A percentile compares a stretch with the other conserved stretches of the same genome.
Evolutionary conservation across 2,113 vertebrate genomes (phyloP).

Genomic region (Eulemur macaco): DNA sequence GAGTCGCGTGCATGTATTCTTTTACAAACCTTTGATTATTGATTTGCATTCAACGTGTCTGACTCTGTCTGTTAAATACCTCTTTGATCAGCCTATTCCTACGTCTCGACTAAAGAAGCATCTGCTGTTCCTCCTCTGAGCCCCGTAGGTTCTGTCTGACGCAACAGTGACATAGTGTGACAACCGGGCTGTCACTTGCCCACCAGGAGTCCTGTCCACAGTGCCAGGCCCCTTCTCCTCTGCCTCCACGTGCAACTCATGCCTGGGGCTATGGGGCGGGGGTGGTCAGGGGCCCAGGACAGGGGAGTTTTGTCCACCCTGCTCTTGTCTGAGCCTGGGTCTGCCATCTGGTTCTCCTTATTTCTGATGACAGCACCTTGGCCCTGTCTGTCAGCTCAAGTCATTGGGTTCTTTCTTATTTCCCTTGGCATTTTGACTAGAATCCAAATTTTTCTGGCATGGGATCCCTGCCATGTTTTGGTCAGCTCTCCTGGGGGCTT

Average conservation of each 20-base stretch:
- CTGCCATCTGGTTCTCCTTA: not conserved
- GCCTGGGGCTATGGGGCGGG: fast-evolving
- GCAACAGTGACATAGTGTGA: not conserved
- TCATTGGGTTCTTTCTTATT: not conserved
- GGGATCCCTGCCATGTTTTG: not conserved
- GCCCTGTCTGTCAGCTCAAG: not conserved
- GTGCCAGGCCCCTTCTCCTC: not conserved
- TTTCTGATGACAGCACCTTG: not conserved
- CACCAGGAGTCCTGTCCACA: fast-evolving
- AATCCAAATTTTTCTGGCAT: not conserved
- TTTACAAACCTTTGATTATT: not conserved
- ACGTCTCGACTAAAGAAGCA: not conserved
- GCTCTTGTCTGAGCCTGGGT: not conserved
- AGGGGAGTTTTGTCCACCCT: too few species aligned
- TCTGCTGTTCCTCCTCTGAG: not conserved
- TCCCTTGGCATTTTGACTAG: not conserved
- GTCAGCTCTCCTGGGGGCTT: not conserved
- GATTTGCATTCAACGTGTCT: not conserved
- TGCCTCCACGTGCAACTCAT: not conserved
- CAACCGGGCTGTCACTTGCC: fast-evolving
- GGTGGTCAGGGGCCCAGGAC: not conserved
- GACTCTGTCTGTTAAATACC: not conserved
- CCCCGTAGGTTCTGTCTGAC: not conserved
- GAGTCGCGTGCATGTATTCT: not conserved
- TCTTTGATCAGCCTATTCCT: not conserved